Conservation (phyloP, 2,113 vertebrate genomes). For the Pontoporia blainvillei region DNA sequence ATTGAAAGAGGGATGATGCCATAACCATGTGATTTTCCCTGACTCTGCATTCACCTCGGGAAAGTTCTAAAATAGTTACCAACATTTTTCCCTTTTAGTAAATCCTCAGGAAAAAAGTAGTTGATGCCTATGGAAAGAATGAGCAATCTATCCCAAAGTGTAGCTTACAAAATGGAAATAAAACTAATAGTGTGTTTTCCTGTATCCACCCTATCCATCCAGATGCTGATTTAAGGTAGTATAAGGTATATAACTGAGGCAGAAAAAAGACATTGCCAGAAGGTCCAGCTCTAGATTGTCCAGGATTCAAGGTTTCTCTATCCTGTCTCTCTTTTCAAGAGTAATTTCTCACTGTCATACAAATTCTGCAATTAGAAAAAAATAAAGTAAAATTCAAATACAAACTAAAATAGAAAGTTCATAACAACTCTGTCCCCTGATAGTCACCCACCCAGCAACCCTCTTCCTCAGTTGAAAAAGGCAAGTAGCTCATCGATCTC, state of each 20-base stretch:
- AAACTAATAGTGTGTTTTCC: not conserved
- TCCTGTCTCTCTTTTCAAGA: not conserved
- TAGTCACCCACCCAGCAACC: not conserved
- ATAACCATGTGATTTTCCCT: not conserved
- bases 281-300: not conserved
- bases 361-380: not conserved
- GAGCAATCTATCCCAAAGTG: not conserved
- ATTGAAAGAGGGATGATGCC: not conserved
- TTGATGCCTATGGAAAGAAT: not conserved
- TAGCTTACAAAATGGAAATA: not conserved
- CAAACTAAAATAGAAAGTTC: not conserved
- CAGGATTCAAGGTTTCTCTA: not conserved
- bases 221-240: not conserved
- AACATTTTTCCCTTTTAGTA: not conserved
- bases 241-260: not conserved
- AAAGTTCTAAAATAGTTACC: not conserved
- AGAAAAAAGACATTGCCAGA: not conserved
- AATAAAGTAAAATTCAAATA: not conserved
- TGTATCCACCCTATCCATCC: not conserved
- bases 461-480: not conserved
- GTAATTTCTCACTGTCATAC: not conserved
- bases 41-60: not conserved
- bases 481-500: not conserved
- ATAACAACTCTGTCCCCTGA: not conserved
- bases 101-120: conserved; percentile 3